Evolutionary conservation across 2,888 invertebrate species (phyloP).

Genomic region (Drosophila tanythrix): DNA sequence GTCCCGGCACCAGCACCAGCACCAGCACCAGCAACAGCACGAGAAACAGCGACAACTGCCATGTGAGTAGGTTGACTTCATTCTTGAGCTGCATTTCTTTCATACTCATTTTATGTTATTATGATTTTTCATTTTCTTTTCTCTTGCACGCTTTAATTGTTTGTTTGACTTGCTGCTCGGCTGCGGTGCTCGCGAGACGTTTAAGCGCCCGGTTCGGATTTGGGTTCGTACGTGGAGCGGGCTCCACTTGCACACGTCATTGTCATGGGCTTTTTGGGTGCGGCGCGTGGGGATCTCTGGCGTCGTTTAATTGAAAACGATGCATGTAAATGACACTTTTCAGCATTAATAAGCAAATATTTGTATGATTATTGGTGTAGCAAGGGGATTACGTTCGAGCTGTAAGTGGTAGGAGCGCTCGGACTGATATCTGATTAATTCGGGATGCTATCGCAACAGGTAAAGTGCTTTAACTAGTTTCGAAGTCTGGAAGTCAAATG

Average conservation of each 20-base stretch:
- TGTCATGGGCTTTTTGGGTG: conserved; percentile 62
- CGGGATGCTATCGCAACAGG: conserved; percentile 48
- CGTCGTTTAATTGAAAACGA: conserved; percentile 81
- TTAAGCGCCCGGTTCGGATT: conserved; percentile 59
- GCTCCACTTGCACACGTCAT: conserved; percentile 54
- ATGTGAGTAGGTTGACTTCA: conserved; percentile 40
- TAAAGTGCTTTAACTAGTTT: conserved; percentile 63
- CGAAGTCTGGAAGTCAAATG: conserved; percentile 46
- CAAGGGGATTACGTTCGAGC: conserved; percentile 64
- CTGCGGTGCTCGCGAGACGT: conserved; percentile 52
- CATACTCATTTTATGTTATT: conserved; percentile 45
- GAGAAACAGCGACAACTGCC: conserved; percentile 45
- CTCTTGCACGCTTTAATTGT: conserved; percentile 74
- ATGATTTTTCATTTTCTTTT: conserved; percentile 54
- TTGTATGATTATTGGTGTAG: conserved; percentile 78
- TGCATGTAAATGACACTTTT: conserved; percentile 82
- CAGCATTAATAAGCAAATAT: conserved; percentile 82
- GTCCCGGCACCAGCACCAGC: neutral
- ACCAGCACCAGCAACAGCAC: conserved; percentile 3
- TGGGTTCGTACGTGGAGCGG: conserved; percentile 2
- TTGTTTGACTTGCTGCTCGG: conserved; percentile 70
- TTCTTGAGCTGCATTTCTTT: conserved; percentile 60
- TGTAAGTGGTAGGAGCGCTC: conserved; percentile 56
- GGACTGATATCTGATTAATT: conserved; percentile 62
- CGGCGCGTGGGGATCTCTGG: conserved; percentile 71